Percentiles rank a stretch among this genome's conserved stretches.
Conservation (phyloP, 2,888 invertebrate genomes). For the Trichacis sp. region DNA sequence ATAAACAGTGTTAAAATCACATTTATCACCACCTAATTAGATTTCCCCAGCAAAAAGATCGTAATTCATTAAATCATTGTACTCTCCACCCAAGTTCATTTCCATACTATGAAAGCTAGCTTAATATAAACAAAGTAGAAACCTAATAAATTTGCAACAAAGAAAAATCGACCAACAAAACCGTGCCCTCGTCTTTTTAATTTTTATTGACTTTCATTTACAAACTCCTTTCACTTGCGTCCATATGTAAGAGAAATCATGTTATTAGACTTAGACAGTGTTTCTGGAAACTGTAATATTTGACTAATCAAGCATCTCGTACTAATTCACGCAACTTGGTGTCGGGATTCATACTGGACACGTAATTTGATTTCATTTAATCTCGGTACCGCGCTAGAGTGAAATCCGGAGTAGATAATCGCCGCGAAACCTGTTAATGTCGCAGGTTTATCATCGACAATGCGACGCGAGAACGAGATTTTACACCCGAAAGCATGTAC, state of each 20-base stretch:
- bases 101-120: not conserved
- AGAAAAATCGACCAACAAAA: not conserved
- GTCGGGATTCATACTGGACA: not conserved
- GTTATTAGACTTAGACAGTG: not conserved
- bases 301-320: not conserved
- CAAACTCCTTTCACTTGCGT: not conserved
- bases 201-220: conserved; percentile 1
- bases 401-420: not conserved
- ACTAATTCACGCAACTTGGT: not conserved
- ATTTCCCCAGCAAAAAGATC: not conserved
- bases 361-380: conserved; percentile 3
- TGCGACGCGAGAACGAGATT: not conserved
- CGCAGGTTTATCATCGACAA: not conserved
- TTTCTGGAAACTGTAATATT: not conserved
- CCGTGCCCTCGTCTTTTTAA: not conserved
- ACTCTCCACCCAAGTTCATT: not conserved
- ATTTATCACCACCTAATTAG: not conserved
- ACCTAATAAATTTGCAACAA: not conserved
- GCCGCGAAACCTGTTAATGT: not conserved
- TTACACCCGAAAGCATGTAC: not conserved
- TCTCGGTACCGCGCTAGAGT: too few species aligned
- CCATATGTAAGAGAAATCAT: conserved; percentile 3
- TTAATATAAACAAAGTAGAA: too few species aligned
- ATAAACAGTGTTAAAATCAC: not conserved
- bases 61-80: not conserved